Evolutionary conservation across 2,113 vertebrate species (phyloP), one percentile per base, ranked within the genome.

Genomic region (Euleptes europaea): DNA sequence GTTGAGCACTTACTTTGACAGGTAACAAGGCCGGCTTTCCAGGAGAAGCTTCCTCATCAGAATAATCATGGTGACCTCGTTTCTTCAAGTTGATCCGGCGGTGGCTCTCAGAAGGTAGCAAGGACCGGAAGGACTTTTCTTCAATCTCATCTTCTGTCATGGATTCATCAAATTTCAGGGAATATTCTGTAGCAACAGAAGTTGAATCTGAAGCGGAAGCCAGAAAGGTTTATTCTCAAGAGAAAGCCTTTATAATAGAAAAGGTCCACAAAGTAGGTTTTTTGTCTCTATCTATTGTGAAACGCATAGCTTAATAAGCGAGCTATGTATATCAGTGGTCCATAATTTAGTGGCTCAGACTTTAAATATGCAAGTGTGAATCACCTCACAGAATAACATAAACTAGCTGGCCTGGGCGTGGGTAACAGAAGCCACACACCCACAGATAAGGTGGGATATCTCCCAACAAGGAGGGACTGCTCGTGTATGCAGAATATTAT

Each of bases 101-200:
- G 91, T 99, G 98, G 17, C 98, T 97, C 90, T 99, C 98, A 31
- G 98, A 99, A 2, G 99, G 98, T 28, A 99, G 91, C 86, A 99
- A 95, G 66, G 98, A 99, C 42, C 98, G 97, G 83, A 99, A 99
- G 6, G 98, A 99, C 73, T 96, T 97, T 88, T 99, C 98, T 83
- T 99, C 98, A 71, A 98, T 97, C 89, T 99, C 98, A 85, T 99
- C 98, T 94, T 99, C 98, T 21, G 98, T 99, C 97, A 98, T 97
- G 3, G 98, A 98, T 91, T 99, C 98, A 83, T 98, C 98, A 92
- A 99, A 98, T 95, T 98, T 99, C 42, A 98, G 91, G 31, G 98
- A 99, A 94, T 97, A 98, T 82, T 98, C 98, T 72, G 98, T 98
- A 88, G 96, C 98, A 86, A 98, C 78, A 13, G 98, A 99, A 42